Evolutionary conservation across 2,888 invertebrate species (phyloP).

Genomic region (Drosophila sordidula): DNA sequence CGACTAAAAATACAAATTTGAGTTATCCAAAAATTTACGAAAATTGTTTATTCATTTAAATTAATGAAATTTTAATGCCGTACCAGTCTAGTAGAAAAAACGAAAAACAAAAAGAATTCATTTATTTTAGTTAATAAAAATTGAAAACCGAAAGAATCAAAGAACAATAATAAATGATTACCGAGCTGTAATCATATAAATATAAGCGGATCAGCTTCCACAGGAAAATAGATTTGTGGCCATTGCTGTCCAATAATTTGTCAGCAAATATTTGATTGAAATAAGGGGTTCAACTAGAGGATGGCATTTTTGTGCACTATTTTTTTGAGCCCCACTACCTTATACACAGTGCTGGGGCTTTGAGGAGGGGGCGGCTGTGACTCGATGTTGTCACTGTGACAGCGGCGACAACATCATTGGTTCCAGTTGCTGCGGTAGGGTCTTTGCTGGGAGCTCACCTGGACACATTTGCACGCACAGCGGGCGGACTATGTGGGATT

Average conservation of each 20-base stretch:
- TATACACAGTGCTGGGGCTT: not conserved
- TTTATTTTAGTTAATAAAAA: no score
- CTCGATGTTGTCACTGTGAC: slow-evolving; percentile 56
- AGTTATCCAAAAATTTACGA: no score
- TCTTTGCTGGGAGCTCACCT: slow-evolving; percentile 35
- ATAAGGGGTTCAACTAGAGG: not conserved
- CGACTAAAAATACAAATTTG: no score
- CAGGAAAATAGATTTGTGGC: no score
- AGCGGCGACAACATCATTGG: slow-evolving; percentile 45
- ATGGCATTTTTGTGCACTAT: slow-evolving; percentile 18
- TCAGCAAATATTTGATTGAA: not conserved
- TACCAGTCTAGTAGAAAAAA: no score
- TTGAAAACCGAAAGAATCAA: no score
- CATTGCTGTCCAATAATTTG: not conserved
- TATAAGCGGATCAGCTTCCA: no score
- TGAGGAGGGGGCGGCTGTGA: slow-evolving; percentile 8
- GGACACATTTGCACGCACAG: slow-evolving; percentile 63
- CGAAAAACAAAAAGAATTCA: no score
- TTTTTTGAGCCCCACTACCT: not conserved
- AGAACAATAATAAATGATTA: no score
- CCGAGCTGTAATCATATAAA: no score
- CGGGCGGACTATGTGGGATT: slow-evolving; percentile 71
- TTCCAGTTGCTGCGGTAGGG: slow-evolving; percentile 19
- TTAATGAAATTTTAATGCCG: no score
- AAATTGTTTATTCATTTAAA: no score